These are phyloP conservation scores for Serripes groenlandicus DNA, from an alignment of 2,888 invertebrate species.

Conservation along the genomic window DNA sequence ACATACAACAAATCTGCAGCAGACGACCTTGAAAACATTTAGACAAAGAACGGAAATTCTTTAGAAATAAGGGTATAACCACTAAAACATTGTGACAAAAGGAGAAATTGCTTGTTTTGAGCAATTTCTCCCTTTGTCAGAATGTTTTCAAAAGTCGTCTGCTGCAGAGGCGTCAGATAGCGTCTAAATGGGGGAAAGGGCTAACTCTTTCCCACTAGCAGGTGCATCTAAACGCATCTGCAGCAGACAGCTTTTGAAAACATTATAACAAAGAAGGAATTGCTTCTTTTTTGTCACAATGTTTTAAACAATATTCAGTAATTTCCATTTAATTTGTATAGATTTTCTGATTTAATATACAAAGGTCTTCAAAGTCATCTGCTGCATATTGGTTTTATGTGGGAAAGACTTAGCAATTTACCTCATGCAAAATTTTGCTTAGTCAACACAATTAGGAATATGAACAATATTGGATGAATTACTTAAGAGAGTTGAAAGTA, in stretches of 20 bases:
- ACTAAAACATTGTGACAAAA: neutral
- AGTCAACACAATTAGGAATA: too few species aligned
- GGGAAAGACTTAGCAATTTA: too few species aligned
- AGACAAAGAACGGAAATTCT: too few species aligned
- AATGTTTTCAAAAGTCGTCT: neutral
- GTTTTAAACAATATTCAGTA: neutral
- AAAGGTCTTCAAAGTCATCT: too few species aligned
- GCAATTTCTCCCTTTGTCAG: neutral
- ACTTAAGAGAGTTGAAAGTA: too few species aligned
- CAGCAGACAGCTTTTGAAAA: neutral
- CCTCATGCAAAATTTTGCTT: too few species aligned
- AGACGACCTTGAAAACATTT: too few species aligned
- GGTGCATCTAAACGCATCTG: neutral
- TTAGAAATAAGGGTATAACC: too few species aligned
- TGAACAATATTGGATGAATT: too few species aligned
- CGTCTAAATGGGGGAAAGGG: neutral
- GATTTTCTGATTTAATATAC: neutral
- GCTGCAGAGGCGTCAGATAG: neutral
- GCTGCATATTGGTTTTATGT: too few species aligned
- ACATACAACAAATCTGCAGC: too few species aligned
- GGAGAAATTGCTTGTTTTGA: neutral
- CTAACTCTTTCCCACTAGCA: too few species aligned
- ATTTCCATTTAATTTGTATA: neutral
- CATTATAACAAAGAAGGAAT: neutral
- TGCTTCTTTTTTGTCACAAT: neutral